Percentiles rank a stretch among this genome's conserved stretches.
These are phyloP conservation scores for Patella pellucida DNA, from an alignment of 2,888 invertebrate genomes.

Conservation along the genomic window DNA sequence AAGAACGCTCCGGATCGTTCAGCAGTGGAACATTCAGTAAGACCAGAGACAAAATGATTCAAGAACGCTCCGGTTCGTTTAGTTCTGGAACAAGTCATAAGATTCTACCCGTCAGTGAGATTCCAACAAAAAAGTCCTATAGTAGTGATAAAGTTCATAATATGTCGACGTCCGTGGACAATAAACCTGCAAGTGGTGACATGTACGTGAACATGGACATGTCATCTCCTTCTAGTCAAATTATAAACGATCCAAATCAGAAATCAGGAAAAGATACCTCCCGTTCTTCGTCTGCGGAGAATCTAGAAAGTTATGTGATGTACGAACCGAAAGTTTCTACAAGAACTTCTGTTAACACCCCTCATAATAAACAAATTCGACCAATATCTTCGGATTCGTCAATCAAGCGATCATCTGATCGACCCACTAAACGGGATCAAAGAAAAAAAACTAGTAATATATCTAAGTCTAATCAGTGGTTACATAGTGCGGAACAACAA, in stretches of 20 bases:
- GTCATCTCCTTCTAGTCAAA: slow-evolving; percentile 6
- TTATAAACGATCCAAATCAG: neutral
- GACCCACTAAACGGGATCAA: neutral
- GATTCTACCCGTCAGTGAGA: slow-evolving; percentile 33
- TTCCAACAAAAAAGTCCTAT: slow-evolving; percentile 32
- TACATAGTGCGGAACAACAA: neutral
- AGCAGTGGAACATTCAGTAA: slow-evolving; percentile 23
- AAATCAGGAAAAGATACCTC: neutral
- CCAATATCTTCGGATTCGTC: slow-evolving; percentile 14
- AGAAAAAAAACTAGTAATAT: neutral
- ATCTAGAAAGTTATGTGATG: slow-evolving; percentile 34
- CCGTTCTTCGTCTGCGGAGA: slow-evolving; percentile 22
- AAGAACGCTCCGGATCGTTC: slow-evolving; percentile 31
- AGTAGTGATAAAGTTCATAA: slow-evolving; percentile 15
- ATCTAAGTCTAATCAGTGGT: neutral
- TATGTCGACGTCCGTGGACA: neutral
- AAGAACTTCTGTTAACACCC: slow-evolving; percentile 21
- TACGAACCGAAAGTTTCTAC: slow-evolving; percentile 26
- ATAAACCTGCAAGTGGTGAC: slow-evolving; percentile 8
- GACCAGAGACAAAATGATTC: neutral
- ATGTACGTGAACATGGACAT: slow-evolving; percentile 32
- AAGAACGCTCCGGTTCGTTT: slow-evolving; percentile 21
- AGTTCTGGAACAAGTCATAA: slow-evolving; percentile 32
- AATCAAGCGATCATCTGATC: neutral
- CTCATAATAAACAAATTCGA: slow-evolving; percentile 22